These are phyloP conservation scores for Atethmia centrago DNA, from an alignment of 2,888 invertebrate genomes.

Conservation along the genomic window DNA sequence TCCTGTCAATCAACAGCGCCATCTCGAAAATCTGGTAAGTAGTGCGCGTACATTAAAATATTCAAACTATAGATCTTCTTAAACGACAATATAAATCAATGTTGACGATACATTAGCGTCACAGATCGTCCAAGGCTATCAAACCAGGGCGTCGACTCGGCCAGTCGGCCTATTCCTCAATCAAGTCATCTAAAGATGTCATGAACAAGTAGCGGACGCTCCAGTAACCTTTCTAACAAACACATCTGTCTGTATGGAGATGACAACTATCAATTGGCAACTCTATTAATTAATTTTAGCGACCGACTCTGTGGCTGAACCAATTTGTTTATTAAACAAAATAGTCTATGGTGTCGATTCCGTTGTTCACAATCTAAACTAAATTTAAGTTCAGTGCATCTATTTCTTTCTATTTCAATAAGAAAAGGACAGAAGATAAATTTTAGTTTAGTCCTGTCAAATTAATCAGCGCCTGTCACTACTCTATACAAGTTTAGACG, in stretches of 20 bases:
- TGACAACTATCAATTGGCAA: slow-evolving; percentile 84
- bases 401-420: no score
- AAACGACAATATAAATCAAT: slow-evolving; percentile 60
- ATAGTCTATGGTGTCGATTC: no score
- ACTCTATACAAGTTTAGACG: no score
- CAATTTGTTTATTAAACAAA: slow-evolving; percentile 72
- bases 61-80: slow-evolving; percentile 48
- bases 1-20: slow-evolving; percentile 42
- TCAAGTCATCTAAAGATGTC: slow-evolving; percentile 59
- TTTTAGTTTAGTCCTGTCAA: no score
- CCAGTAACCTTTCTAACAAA: slow-evolving; percentile 76
- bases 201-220: slow-evolving; percentile 66
- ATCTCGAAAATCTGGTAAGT: slow-evolving; percentile 25
- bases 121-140: slow-evolving; percentile 65
- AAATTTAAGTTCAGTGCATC: no score
- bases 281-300: slow-evolving; percentile 84
- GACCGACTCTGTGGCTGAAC: slow-evolving; percentile 71
- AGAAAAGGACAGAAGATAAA: no score
- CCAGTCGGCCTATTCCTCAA: slow-evolving; percentile 39
- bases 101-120: slow-evolving; percentile 47
- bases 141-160: slow-evolving; percentile 61
- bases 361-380: no score
- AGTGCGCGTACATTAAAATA: slow-evolving; percentile 48
- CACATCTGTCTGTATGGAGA: slow-evolving; percentile 81
- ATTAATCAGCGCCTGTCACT: no score